Evolutionary conservation across 2,797 vertebrate genomes (phyloP).

Genomic region (Sebastes vulpes): DNA sequence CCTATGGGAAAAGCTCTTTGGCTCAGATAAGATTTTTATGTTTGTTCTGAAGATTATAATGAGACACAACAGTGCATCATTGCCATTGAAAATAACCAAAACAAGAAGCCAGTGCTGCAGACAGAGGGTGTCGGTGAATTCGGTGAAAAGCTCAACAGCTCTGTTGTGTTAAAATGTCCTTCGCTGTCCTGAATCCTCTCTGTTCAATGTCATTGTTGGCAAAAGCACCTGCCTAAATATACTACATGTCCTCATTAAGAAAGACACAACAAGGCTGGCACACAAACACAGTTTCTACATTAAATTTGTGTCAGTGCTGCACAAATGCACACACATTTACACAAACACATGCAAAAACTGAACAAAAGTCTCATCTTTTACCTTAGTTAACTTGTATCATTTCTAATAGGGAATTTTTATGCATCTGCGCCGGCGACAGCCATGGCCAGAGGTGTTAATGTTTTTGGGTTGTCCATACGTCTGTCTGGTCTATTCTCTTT

Average conservation of each 20-base stretch:
- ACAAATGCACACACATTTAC: neutral
- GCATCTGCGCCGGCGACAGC: too few relatives aligned
- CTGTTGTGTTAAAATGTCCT: slow-evolving; percentile 49
- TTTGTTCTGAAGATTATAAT: neutral
- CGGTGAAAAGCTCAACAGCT: neutral
- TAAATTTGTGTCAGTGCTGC: neutral
- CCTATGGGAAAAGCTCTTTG: neutral
- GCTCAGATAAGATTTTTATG: neutral
- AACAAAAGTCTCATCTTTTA: neutral
- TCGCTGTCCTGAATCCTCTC: slow-evolving; percentile 12
- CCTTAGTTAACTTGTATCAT: neutral
- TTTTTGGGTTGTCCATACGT: too few relatives aligned
- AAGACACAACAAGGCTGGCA: slow-evolving; percentile 24
- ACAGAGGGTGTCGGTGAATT: neutral
- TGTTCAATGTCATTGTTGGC: slow-evolving; percentile 44
- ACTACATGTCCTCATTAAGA: slow-evolving; percentile 35
- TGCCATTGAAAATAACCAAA: neutral
- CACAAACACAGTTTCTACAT: slow-evolving; percentile 4
- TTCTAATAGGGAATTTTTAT: neutral
- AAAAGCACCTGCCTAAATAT: slow-evolving; percentile 37
- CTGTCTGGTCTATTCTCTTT: too few relatives aligned
- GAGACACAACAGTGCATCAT: neutral
- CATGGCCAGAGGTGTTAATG: too few relatives aligned
- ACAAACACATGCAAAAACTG: neutral
- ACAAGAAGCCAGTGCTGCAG: neutral